Evolutionary conservation across 2,888 invertebrate genomes (phyloP).

Genomic region (Ommatoiulus sabulosus): DNA sequence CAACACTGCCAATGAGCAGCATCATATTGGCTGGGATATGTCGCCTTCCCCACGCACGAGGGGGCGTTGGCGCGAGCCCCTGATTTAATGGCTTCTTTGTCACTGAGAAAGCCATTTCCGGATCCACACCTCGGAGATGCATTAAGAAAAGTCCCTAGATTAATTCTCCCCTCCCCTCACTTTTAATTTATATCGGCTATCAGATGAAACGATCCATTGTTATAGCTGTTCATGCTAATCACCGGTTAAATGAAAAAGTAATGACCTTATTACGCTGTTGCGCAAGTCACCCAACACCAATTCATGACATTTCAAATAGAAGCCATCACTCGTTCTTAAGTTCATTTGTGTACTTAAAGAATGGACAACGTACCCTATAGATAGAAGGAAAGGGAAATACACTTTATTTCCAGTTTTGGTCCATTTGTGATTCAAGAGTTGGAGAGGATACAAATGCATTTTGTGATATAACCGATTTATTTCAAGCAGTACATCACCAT

Average conservation of each 20-base stretch:
- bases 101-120: constrained; percentile 7
- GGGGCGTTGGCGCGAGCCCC: not conserved
- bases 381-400: not conserved
- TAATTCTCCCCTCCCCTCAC: not conserved
- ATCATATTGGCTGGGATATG: not conserved
- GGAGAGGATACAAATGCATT: no score
- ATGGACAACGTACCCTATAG: not conserved
- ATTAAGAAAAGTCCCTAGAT: constrained; percentile 3
- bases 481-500: no score
- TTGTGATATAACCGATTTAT: no score
- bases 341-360: not conserved
- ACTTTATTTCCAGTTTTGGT: not conserved
- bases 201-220: constrained; percentile 34
- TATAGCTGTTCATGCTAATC: constrained; percentile 28
- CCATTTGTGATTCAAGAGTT: no score
- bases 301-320: constrained; percentile 21
- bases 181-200: constrained; percentile 34
- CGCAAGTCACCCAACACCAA: constrained; percentile 34
- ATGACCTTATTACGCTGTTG: constrained; percentile 23
- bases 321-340: not conserved
- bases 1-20: not conserved
- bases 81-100: constrained; percentile 19
- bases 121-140: constrained; percentile 28
- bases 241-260: constrained; percentile 34
- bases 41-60: not conserved